These are phyloP conservation scores for Scelioninae gen. 1 DNA, from an alignment of 2,888 invertebrate species.

Conservation along the genomic window DNA sequence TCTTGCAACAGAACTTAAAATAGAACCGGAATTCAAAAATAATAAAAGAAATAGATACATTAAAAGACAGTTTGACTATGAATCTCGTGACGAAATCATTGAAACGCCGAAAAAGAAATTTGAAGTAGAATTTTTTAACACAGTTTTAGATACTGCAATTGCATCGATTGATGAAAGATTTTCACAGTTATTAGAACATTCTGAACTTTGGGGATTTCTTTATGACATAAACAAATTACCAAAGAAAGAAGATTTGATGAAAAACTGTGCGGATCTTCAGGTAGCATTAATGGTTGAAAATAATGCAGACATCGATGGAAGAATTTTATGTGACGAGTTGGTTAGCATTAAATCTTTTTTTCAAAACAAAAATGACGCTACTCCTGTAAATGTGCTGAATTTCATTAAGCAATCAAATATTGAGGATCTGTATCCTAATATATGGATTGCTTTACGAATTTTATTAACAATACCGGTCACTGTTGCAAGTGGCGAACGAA, in stretches of 20 bases:
- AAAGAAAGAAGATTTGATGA: slow-evolving; percentile 36
- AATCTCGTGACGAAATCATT: slow-evolving; percentile 65
- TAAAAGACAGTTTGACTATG: slow-evolving; percentile 76
- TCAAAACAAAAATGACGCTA: slow-evolving; percentile 25
- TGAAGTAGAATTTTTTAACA: slow-evolving; percentile 55
- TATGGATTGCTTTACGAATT: slow-evolving; percentile 60
- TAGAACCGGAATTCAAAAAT: slow-evolving; percentile 10
- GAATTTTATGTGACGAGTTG: slow-evolving; percentile 28
- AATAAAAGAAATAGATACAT: slow-evolving; percentile 66
- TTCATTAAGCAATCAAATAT: slow-evolving; percentile 22
- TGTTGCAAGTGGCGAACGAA: slow-evolving; percentile 69
- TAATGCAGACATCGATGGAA: slow-evolving; percentile 67
- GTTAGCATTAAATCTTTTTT: slow-evolving; percentile 36
- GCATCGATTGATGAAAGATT: slow-evolving; percentile 69
- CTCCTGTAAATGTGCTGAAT: slow-evolving; percentile 37
- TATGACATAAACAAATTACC: slow-evolving; percentile 58
- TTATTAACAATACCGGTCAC: slow-evolving; percentile 69
- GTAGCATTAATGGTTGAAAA: slow-evolving; percentile 38
- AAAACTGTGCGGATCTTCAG: slow-evolving; percentile 59
- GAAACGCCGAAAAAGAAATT: slow-evolving; percentile 19
- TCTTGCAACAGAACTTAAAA: slow-evolving; percentile 6
- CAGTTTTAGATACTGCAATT: slow-evolving; percentile 58
- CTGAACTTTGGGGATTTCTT: slow-evolving; percentile 63
- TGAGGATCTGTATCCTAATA: slow-evolving; percentile 16
- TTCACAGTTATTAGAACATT: slow-evolving; percentile 60